Base-by-base conservation (phyloP, 2,888 invertebrate genomes). In the Habroteleia sp. region DNA sequence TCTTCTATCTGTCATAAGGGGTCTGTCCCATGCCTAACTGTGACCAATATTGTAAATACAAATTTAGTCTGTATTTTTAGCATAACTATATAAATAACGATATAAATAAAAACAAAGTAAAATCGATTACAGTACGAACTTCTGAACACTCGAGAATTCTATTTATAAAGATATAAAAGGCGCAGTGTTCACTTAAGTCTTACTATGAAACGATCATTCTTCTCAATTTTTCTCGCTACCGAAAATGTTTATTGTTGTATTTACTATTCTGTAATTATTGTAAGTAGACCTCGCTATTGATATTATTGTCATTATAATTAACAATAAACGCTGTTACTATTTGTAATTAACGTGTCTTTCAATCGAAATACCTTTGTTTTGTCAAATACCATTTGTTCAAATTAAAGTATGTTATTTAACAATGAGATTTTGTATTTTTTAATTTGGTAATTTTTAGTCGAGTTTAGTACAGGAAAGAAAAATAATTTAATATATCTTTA, bases 281-380 rank as follows among this genome's bases (percentile, higher is more conserved):
- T 87, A 87, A 87, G 87, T 87, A 87, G 85, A 84, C 83, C 81
- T 84, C 83, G 84, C 85, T 87, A 85, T 83, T 82, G 82, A 85
- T 83, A 87, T 83, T 77, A 81, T 81, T 74, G 75, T 79, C 77
- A 81, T 82, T 81, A 83, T 81, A 85, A 87, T 85, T 83, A 86
- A 82, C 77, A 88, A 88, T 88, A 88, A 88, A 88, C 80, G 87
- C 88, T 88, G 88, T 88, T 88, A 88, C 87, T 79, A 88, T 88
- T 88, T 88, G 85, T 88, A 87, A 78, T 76, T 56, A 3, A 17
- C 1, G 11, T 23, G 14, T 20, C 4, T 29, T 42, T 62, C 6
- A 37, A n/a, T n/a, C n/a, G n/a, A n/a, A n/a, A n/a, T n/a, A n/a
- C n/a, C n/a, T n/a, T n/a, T n/a, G n/a, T 58, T 35, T 33, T 31